Conservation (phyloP, 2,888 invertebrate genomes). For the Mythimna loreyi region DNA sequence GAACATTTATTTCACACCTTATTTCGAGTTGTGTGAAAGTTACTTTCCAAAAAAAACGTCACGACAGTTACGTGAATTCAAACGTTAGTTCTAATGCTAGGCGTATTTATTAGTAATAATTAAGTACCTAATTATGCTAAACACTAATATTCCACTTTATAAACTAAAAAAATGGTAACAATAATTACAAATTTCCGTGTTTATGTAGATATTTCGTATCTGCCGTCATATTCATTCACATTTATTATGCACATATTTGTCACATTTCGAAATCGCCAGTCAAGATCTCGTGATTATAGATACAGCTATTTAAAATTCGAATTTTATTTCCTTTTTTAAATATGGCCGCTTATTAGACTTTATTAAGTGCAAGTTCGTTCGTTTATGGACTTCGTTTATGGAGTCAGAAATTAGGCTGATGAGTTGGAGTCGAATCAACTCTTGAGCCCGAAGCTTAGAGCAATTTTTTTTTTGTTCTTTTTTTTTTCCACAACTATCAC, state of each 20-base stretch:
- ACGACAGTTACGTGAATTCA: constrained; percentile 21
- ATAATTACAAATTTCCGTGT: constrained; percentile 22
- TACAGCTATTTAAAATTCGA: not conserved
- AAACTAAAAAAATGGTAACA: constrained; percentile 22
- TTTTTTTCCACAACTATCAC: no score
- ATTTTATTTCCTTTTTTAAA: constrained; percentile 8
- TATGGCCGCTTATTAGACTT: no score
- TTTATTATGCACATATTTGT: constrained; percentile 39
- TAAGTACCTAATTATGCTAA: constrained; percentile 10
- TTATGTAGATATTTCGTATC: not conserved
- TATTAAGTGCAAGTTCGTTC: no score
- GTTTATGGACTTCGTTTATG: no score
- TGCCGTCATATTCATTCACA: constrained; percentile 6
- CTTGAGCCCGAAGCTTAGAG: no score
- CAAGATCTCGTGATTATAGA: constrained; percentile 21
- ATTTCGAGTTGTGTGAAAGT: not conserved
- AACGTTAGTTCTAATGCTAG: constrained; percentile 10
- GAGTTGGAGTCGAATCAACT: no score
- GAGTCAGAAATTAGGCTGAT: no score
- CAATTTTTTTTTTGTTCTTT: no score
- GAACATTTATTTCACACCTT: constrained; percentile 13
- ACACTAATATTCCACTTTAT: not conserved
- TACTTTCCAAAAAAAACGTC: constrained; percentile 19
- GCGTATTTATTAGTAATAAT: not conserved
- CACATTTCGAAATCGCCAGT: constrained; percentile 9